Evolutionary conservation across 1,140 invertebrate species (phyloP).

Genomic region (Sinella curviseta): DNA sequence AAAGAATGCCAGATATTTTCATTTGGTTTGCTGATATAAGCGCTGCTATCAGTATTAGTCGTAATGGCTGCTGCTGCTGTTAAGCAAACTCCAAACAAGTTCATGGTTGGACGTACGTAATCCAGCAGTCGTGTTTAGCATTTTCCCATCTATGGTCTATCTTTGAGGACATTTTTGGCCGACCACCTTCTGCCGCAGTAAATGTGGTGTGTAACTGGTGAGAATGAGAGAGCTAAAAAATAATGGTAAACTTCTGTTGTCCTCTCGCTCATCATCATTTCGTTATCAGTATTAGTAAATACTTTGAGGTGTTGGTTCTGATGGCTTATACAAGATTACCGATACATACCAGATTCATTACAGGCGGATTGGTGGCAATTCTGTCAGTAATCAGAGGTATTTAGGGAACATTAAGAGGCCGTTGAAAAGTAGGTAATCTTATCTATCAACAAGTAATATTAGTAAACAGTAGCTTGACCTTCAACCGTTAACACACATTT

Average conservation of each 20-base stretch:
- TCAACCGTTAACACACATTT: not conserved
- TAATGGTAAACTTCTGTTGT: not conserved
- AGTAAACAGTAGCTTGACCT: constrained; percentile 19
- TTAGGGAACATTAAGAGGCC: constrained; percentile 2
- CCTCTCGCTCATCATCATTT: not conserved
- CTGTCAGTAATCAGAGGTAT: constrained; percentile 3
- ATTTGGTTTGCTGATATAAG: no score
- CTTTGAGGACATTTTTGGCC: constrained; percentile 10
- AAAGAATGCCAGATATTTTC: no score
- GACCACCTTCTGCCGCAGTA: not conserved
- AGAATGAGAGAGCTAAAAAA: no score
- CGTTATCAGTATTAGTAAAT: not conserved
- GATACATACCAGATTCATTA: not conserved
- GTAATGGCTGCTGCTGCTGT: no score
- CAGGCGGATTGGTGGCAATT: not conserved
- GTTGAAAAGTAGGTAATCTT: constrained; percentile 14
- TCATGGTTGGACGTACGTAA: not conserved
- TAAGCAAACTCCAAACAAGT: not conserved
- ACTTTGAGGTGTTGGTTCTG: constrained; percentile 10
- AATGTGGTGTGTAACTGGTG: not conserved
- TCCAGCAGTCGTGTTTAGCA: not conserved
- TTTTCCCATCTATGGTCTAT: constrained; percentile 19
- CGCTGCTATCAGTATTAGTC: no score
- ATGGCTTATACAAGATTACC: not conserved
- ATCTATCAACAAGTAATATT: not conserved